A percentile compares a stretch with the other conserved stretches of the same genome.
Conservation (phyloP, 2,797 vertebrate species). For the Telmatherina bonti region DNA sequence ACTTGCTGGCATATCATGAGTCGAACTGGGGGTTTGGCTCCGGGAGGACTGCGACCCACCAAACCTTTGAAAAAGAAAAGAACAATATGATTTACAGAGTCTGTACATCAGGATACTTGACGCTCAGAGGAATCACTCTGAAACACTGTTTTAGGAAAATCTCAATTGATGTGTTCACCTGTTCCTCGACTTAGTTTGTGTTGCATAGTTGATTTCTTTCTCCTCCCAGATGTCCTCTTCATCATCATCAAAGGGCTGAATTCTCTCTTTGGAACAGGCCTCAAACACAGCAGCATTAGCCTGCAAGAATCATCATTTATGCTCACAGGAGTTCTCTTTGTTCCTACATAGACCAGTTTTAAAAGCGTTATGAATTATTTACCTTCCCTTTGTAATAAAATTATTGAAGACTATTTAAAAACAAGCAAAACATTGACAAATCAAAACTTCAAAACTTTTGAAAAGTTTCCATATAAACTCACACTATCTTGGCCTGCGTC, state of each 20-base stretch:
- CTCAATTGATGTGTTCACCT: constrained; percentile 75
- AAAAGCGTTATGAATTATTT: background rate
- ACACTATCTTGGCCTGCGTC: constrained; percentile 90
- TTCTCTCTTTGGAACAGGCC: constrained; percentile 90
- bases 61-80: constrained; percentile 78
- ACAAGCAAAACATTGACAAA: background rate
- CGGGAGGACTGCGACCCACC: constrained; percentile 83
- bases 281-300: constrained; percentile 90
- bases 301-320: constrained; percentile 64
- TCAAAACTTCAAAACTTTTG: background rate
- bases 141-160: background rate
- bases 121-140: background rate
- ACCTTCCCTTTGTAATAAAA: background rate
- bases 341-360: background rate
- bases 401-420: background rate
- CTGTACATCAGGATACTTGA: background rate
- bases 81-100: background rate
- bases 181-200: constrained; percentile 88
- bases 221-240: constrained; percentile 97
- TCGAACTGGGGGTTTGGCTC: constrained; percentile 75
- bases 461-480: constrained; percentile 69
- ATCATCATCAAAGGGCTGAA: constrained; percentile 93
- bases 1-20: constrained; percentile 56
- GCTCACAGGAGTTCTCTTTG: background rate
- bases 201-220: constrained; percentile 87